Percentiles rank a stretch among this genome's conserved stretches.
Conservation (phyloP, 2,888 invertebrate species). For the Anthophora plumipes region DNA sequence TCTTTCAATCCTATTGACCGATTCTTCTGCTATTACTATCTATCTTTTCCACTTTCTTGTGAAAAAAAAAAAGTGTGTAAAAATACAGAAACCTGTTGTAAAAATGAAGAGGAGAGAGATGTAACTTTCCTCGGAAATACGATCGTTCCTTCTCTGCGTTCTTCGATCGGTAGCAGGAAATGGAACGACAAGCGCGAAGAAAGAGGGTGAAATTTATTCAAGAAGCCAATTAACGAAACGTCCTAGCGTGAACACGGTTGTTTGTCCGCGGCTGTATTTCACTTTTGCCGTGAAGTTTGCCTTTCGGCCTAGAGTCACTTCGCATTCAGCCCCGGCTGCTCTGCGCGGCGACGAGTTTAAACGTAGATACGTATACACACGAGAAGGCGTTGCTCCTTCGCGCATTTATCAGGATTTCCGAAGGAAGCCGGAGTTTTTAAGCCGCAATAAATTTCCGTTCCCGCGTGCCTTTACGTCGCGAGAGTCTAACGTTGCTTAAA, state of each 20-base stretch:
- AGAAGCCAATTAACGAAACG: background rate
- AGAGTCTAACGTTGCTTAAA: slow-evolving; percentile 78
- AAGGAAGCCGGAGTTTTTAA: slow-evolving; percentile 87
- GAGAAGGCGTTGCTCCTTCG: slow-evolving; percentile 77
- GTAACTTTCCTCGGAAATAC: too few relatives aligned
- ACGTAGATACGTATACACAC: slow-evolving; percentile 54
- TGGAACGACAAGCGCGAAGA: slow-evolving; percentile 1
- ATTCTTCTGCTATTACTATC: slow-evolving; percentile 14
- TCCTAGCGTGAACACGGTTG: slow-evolving; percentile 52
- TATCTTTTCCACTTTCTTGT: background rate
- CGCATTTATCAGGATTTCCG: slow-evolving; percentile 89
- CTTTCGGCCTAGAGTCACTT: slow-evolving; percentile 81
- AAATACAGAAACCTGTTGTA: too few relatives aligned
- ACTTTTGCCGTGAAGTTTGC: slow-evolving; percentile 76
- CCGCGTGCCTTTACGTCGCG: slow-evolving; percentile 70
- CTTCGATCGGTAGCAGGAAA: too few relatives aligned
- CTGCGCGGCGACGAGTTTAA: slow-evolving; percentile 51
- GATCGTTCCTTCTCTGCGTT: too few relatives aligned
- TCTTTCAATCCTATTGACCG: slow-evolving; percentile 43
- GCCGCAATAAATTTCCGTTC: slow-evolving; percentile 83
- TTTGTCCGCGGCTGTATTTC: slow-evolving; percentile 73
- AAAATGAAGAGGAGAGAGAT: too few relatives aligned
- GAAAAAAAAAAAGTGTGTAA: too few relatives aligned
- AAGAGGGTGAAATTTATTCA: slow-evolving; percentile 13
- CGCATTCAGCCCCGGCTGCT: slow-evolving; percentile 60